Percentiles rank a stretch among this genome's conserved stretches.
Conservation (phyloP, 1,140 invertebrate species). For the Coelopa frigida region DNA sequence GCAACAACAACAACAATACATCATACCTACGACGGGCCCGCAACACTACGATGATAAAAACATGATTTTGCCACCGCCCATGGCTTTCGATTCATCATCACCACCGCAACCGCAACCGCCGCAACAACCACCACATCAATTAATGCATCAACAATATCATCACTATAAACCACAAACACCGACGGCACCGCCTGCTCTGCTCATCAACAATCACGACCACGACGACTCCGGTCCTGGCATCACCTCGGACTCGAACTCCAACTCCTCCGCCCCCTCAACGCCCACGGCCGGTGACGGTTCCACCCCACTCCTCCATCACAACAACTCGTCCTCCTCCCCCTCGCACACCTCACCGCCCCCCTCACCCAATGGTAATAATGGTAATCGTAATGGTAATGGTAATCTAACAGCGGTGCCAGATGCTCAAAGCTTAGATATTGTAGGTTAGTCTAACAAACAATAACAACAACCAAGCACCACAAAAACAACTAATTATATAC, state of each 20-base stretch:
- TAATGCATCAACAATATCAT: not conserved
- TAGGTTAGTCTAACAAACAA: slow-evolving; percentile 32
- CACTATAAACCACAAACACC: not conserved
- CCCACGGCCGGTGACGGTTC: not conserved
- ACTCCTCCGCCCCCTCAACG: slow-evolving; percentile 3
- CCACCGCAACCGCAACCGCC: too few relatives aligned
- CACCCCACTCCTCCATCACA: slow-evolving; percentile 1
- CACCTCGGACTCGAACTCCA: too few relatives aligned
- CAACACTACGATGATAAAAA: slow-evolving; percentile 1
- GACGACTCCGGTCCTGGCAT: not conserved
- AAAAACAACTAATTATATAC: slow-evolving; percentile 1
- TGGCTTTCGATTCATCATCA: too few relatives aligned
- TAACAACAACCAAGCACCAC: not conserved
- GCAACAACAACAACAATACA: slow-evolving; percentile 34
- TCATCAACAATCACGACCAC: slow-evolving; percentile 5
- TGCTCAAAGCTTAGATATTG: slow-evolving; percentile 46
- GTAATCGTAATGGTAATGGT: slow-evolving; percentile 5
- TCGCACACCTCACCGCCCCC: not conserved
- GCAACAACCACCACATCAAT: slow-evolving; percentile 23
- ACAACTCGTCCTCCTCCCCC: not conserved
- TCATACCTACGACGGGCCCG: slow-evolving; percentile 29
- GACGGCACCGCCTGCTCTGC: slow-evolving; percentile 17
- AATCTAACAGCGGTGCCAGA: slow-evolving; percentile 34
- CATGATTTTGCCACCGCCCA: too few relatives aligned
- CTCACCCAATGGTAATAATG: not conserved